Percentiles rank a stretch among this genome's conserved stretches.
Evolutionary conservation across 2,797 vertebrate genomes (phyloP).

Genomic region (Sebastes dallii): DNA sequence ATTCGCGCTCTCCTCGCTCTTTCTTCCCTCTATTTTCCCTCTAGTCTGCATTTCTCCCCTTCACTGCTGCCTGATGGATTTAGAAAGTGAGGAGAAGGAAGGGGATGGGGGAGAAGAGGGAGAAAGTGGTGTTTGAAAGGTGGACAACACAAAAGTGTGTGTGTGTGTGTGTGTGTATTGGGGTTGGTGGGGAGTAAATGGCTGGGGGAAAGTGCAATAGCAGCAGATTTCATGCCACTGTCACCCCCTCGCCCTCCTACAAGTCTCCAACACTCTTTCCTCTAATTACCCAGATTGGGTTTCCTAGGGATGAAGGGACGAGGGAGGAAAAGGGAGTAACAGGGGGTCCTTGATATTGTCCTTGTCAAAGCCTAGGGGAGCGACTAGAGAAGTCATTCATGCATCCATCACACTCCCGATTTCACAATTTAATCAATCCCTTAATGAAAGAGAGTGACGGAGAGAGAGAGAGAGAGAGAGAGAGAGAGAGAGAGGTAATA

Average conservation of each 20-base stretch:
- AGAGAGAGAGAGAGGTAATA: conserved; percentile 17
- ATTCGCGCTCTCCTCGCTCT: conserved; percentile 15
- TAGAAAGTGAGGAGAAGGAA: conserved; percentile 34
- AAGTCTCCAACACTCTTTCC: conserved; percentile 73
- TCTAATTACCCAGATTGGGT: conserved; percentile 87
- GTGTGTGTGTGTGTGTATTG: conserved; percentile 1
- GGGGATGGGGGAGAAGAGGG: neutral
- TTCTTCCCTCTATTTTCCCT: conserved; percentile 58
- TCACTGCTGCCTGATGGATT: conserved; percentile 60
- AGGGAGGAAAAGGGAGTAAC: conserved; percentile 61
- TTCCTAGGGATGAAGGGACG: conserved; percentile 68
- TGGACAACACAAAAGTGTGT: conserved; percentile 43
- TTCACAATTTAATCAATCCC: conserved; percentile 88
- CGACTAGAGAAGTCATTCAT: conserved; percentile 79
- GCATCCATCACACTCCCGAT: conserved; percentile 81
- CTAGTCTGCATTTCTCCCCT: conserved; percentile 69
- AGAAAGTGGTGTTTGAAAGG: conserved; percentile 32
- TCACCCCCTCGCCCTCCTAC: conserved; percentile 46
- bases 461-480: neutral
- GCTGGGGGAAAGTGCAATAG: conserved; percentile 69
- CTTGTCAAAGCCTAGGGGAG: conserved; percentile 82
- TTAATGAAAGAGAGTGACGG: conserved; percentile 75
- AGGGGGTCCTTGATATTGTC: conserved; percentile 80
- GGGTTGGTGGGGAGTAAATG: conserved; percentile 27
- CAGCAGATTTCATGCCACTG: conserved; percentile 71